Evolutionary conservation across 2,888 invertebrate species (phyloP), one percentile per base, ranked within the genome.

Genomic region (Blastobasis lacticolella): DNA sequence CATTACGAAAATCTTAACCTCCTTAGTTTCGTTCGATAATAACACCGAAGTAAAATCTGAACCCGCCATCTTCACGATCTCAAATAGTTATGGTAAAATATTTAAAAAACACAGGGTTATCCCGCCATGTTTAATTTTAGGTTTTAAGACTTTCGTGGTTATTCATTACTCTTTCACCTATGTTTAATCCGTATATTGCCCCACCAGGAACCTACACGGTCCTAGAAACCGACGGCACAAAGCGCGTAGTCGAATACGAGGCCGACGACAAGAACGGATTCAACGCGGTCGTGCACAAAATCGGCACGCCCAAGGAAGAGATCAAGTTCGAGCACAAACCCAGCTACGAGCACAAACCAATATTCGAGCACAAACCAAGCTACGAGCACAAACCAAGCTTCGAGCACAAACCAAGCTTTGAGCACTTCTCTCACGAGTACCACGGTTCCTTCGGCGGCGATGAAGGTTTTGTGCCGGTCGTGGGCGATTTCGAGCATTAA

Each of bases 231-330:
- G 90, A 90, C 69, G 90, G 90, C 10, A 90, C 90, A 0, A 90
- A 90, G 66, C 82, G 91, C 60, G 77, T 91, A 41, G 90, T 90
- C 38, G 90, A 90, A 71, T 90, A 90, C 75, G 89, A 89, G 56
- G 90, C 90, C 0, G 90, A 90, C 66, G 90, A 90, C 65, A 90
- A 90, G 56, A 89, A 90, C 71, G 90, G 90, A 0, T 90, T 90
- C 77, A 90, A 90, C 66, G 90, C 90, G 0, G 82, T 90, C 38
- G 90, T 90, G 0, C 90, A 90, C 75, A 89, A 81, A 60, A 89
- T 90, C 46, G 90, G 90, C 8, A 77, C 73, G 0, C 86, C 80
- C 5, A 77, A 62, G 46, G 71, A 80, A 58, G 74, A 76, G 38
- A 56, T 42, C 49, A 45, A 53, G 41, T 49, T 53, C 8, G 60